Base-by-base conservation (phyloP, 2,888 invertebrate species). In the Leptinotarsa rubiginosa region DNA sequence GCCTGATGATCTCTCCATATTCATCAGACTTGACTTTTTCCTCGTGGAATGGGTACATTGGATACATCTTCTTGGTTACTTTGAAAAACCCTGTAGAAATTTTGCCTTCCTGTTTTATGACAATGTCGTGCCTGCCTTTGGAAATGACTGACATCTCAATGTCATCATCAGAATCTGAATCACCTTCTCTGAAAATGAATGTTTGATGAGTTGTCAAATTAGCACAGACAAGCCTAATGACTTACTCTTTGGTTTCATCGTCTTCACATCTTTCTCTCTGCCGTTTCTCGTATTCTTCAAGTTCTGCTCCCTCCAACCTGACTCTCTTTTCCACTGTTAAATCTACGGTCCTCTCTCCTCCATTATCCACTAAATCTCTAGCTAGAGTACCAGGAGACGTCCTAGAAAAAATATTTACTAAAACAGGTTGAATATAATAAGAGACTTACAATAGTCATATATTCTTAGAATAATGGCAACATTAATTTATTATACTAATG, bases 31-130 rank as follows among this genome's bases (percentile, higher is more conserved):
- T 93, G 47, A 97, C 91, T 85, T 97, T 93, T 76, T 98, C 97
- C 86, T 99, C 98, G 65, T 94, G 92, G 85, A 94, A 95, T 1
- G 98, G 99, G 88, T 96, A 99, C 96, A 99, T 98, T 0, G 98
- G 98, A 87, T 97, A 96, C 83, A 97, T 95, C 72, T 97, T 95
- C 88, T 97, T 96, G 71, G 93, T 94, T 2, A 93, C 94, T 86
- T 96, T 96, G 86, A 96, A 96, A 85, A 96, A 96, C 71, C 96
- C 95, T 81, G 92, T 92, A 85, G 87, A 91, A 65, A 87, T 83
- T 83, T 88, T 88, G 65, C 91, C 92, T 89, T 93, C 93, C 74
- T 92, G 92, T 41, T 95, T 92, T n/a, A 95, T 95, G 54, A 94
- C 94, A 82, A 96, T 93, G 88, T 98, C 97, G 87, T 98, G 97